Evolutionary conservation across 2,888 invertebrate genomes (phyloP).

Genomic region (Drosophila peninsularis): DNA sequence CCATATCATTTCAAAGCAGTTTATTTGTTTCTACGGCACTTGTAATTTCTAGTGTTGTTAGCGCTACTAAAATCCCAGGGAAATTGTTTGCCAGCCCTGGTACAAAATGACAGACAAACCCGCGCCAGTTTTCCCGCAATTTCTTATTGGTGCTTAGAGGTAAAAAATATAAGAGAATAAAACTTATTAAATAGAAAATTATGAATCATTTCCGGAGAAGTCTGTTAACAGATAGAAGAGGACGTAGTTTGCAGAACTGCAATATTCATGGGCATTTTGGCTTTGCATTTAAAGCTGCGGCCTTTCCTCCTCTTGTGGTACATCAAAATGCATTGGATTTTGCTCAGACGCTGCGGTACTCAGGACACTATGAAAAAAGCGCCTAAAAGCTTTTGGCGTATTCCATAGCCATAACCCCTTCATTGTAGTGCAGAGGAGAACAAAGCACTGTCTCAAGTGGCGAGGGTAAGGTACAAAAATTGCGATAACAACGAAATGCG

Average conservation of each 20-base stretch:
- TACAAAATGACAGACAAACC: too few species aligned
- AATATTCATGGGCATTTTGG: slow-evolving; percentile 19
- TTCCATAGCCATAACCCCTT: slow-evolving; percentile 68
- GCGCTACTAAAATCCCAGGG: too few species aligned
- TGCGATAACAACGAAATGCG: slow-evolving; percentile 61
- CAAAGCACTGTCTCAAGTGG: slow-evolving; percentile 81
- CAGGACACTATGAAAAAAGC: slow-evolving; percentile 24
- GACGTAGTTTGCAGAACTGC: neutral
- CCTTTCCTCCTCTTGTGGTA: slow-evolving; percentile 19
- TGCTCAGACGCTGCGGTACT: slow-evolving; percentile 27
- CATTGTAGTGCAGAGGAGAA: slow-evolving; percentile 56
- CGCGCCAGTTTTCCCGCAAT: too few species aligned
- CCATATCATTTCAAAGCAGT: too few species aligned
- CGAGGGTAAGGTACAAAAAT: slow-evolving; percentile 75
- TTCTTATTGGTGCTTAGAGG: too few species aligned
- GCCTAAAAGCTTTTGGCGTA: slow-evolving; percentile 72
- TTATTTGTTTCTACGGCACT: too few species aligned
- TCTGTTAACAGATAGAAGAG: neutral
- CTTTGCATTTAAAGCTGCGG: slow-evolving; percentile 15
- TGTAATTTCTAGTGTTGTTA: too few species aligned
- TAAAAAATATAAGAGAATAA: too few species aligned
- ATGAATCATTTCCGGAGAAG: too few species aligned
- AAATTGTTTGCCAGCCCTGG: too few species aligned
- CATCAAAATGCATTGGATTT: slow-evolving; percentile 43
- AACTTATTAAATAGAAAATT: too few species aligned